Evolutionary conservation across 1,140 invertebrate genomes (phyloP), one percentile per base, ranked within the genome.

Genomic region (Aphaenogaster rudis): DNA sequence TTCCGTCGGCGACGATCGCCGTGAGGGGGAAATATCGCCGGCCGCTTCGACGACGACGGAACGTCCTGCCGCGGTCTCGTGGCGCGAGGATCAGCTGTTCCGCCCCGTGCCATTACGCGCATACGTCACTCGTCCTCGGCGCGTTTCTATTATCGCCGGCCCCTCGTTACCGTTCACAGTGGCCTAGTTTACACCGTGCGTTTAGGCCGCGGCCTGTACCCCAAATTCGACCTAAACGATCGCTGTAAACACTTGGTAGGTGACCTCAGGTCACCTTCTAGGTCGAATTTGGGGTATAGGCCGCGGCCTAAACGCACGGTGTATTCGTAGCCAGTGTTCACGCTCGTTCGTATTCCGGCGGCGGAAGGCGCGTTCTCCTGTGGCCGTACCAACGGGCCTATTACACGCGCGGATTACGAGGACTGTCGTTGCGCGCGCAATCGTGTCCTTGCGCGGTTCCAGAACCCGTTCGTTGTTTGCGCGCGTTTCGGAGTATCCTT

Each of bases 71-170:
- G 33, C 33, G 33, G 33, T 39, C 61, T 39, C 61, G 33, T 17
- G 15, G 33, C 61, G 61, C 33, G 33, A 17, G 33, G n/a, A 80
- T 80, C 77, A 67, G 45, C 61, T 80, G 61, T 67, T 66, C 48
- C 3, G 45, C 45, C 50, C 33, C 77, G 45, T 66, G 77, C 17
- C 45, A 52, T 61, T 52, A 67, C 61, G 21, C 54, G 54, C 54
- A 21, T 33, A 76, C 36, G 36, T 13, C 39, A 71, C 28, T 28
- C 28, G 28, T 28, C 45, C 11, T 36, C 50, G 52, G 36, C 36
- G 33, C 72, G 36, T 76, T 57, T 57, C 50, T 76, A 50, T 67
- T 76, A 50, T 67, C 28, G 66, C 57, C n/a, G 57, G 21, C 57
- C 64, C 36, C 28, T 61, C 36, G 66, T 33, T 2, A 8, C 5